A percentile compares a stretch with the other conserved stretches of the same genome.
Conservation (phyloP, 2,888 invertebrate species). For the Sinhomidia bicolor region DNA sequence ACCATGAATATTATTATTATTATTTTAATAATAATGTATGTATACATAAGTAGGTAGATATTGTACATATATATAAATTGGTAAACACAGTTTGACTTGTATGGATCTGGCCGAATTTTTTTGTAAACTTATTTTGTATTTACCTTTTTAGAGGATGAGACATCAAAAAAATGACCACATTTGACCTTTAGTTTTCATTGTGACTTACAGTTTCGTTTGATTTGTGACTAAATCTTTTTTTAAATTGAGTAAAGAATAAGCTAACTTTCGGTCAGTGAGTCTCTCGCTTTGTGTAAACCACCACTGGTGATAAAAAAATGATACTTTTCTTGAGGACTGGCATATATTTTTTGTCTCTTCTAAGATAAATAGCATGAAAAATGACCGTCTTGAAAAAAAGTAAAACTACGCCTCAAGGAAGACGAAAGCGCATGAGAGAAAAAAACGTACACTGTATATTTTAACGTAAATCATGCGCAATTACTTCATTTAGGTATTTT, state of each 20-base stretch:
- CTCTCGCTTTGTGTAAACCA: too few species aligned
- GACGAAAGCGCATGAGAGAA: too few species aligned
- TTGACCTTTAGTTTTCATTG: background rate
- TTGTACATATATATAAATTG: too few species aligned
- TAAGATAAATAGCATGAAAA: slow-evolving; percentile 1
- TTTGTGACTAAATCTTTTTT: background rate
- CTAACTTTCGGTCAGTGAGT: too few species aligned
- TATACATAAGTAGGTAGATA: too few species aligned
- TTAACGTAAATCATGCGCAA: background rate
- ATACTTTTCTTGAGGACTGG: slow-evolving; percentile 14
- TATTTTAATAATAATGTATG: background rate
- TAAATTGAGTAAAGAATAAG: background rate
- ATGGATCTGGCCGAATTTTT: background rate
- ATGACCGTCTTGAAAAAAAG: slow-evolving; percentile 8
- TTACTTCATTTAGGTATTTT: background rate
- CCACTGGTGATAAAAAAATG: too few species aligned
- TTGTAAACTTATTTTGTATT: background rate
- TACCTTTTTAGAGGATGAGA: background rate
- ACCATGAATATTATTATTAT: slow-evolving; percentile 6
- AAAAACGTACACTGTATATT: too few species aligned
- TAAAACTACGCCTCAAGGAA: slow-evolving; percentile 38
- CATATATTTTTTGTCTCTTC: too few species aligned
- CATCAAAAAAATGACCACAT: background rate
- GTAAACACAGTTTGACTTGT: background rate
- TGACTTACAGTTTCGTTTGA: background rate